Conservation (phyloP, 1,140 invertebrate species). For the Ceratoteleas bidentatus region DNA sequence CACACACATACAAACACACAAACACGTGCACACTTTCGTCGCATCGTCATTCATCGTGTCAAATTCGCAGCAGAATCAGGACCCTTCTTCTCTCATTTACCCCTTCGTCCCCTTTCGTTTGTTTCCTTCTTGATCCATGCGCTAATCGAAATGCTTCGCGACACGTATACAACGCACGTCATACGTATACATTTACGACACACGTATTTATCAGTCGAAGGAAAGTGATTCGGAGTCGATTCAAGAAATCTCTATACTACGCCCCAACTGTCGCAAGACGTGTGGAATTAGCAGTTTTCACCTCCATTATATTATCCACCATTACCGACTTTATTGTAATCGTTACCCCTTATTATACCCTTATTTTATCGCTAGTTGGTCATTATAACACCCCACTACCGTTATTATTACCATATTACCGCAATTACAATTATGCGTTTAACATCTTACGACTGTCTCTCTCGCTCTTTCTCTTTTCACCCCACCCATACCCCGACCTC, state of each 20-base stretch:
- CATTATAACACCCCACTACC: conserved; percentile 41
- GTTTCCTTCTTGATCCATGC: not conserved
- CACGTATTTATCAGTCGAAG: conserved; percentile 63
- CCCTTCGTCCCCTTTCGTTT: not conserved
- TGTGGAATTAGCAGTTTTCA: conserved; percentile 68
- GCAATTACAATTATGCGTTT: conserved; percentile 75
- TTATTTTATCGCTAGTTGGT: conserved; percentile 53
- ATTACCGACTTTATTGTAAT: conserved; percentile 53
- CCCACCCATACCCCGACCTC: conserved; percentile 30
- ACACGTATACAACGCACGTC: conserved; percentile 32
- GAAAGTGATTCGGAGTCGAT: conserved; percentile 68
- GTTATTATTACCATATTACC: conserved; percentile 52
- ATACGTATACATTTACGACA: conserved; percentile 45
- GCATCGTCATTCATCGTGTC: conserved; percentile 65
- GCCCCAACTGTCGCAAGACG: conserved; percentile 73
- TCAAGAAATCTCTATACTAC: conserved; percentile 75
- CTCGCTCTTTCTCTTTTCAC: conserved; percentile 44
- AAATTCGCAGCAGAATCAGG: conserved; percentile 30
- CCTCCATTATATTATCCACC: conserved; percentile 63
- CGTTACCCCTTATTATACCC: conserved; percentile 57
- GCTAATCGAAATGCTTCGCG: conserved; percentile 12
- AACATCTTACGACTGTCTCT: conserved; percentile 58
- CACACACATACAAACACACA: conserved; percentile 52
- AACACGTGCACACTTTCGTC: not conserved
- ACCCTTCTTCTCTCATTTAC: not conserved